phyloP scores from a whole-genome alignment of 2,797 vertebrate genomes.

The Trachops cirrhosus region DNA sequence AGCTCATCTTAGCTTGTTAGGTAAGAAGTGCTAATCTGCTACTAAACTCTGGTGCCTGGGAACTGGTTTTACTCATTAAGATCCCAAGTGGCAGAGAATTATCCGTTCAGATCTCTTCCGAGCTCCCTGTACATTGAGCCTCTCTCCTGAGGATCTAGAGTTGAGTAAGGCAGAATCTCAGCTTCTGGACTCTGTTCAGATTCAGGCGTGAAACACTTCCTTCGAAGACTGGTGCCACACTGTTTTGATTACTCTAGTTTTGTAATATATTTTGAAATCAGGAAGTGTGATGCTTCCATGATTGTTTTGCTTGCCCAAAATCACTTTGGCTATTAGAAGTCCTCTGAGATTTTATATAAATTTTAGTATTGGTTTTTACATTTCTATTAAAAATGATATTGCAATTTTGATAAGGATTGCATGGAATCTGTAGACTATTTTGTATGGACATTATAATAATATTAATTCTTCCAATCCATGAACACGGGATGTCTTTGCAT shows the following conservation, averaged over 20 bases:
- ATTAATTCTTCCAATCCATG: neutral
- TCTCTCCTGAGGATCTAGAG: neutral
- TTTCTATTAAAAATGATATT: neutral
- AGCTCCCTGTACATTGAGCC: neutral
- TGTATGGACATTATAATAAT: neutral
- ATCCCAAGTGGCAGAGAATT: neutral
- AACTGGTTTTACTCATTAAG: neutral
- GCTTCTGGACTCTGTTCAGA: neutral
- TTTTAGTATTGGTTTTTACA: neutral
- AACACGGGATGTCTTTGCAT: neutral
- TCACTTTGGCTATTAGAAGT: neutral
- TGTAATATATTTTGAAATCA: neutral
- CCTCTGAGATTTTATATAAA: neutral
- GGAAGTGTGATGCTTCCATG: neutral
- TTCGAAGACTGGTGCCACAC: neutral
- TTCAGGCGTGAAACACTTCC: neutral
- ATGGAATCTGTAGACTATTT: neutral
- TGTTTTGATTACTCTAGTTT: neutral
- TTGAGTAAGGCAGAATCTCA: neutral
- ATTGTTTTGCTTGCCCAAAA: neutral
- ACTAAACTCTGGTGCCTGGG: neutral
- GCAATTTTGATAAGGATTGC: neutral
- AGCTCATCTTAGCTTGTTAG: neutral
- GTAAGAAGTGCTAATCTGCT: neutral
- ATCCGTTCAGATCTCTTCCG: neutral